phyloP scores from a whole-genome alignment of 2,888 invertebrate species.

The Julus scanicus region DNA sequence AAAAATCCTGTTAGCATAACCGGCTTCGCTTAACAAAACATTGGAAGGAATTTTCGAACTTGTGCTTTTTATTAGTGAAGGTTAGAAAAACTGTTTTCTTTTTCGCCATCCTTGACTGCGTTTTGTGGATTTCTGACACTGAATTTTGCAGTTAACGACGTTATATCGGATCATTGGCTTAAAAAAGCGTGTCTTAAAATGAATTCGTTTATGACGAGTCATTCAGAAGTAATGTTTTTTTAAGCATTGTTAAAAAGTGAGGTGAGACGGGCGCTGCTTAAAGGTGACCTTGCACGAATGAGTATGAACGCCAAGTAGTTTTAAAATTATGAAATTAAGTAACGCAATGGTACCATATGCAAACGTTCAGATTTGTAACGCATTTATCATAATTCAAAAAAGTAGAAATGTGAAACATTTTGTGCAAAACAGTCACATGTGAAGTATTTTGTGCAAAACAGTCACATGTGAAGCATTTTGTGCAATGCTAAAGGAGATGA shows the following conservation, averaged over 20 bases:
- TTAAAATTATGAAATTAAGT: neutral
- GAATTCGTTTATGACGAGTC: slow-evolving; percentile 15
- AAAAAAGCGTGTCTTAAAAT: neutral
- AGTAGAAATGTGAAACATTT: too few relatives aligned
- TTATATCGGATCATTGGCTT: slow-evolving; percentile 18
- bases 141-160: slow-evolving; percentile 17
- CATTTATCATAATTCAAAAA: too few relatives aligned
- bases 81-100: neutral
- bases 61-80: slow-evolving; percentile 30
- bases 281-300: neutral
- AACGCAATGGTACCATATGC: neutral
- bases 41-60: neutral
- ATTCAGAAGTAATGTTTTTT: neutral
- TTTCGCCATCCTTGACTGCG: slow-evolving; percentile 17
- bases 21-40: slow-evolving; percentile 20
- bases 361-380: neutral
- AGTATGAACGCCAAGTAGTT: neutral
- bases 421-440: too few relatives aligned
- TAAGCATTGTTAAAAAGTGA: slow-evolving; percentile 10
- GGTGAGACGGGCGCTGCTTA: slow-evolving; percentile 28
- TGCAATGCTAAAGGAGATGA: too few relatives aligned
- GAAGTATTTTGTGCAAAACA: too few relatives aligned
- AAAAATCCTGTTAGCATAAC: neutral
- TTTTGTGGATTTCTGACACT: slow-evolving; percentile 35
- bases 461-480: too few relatives aligned